Percentiles rank a stretch among this genome's conserved stretches.
Evolutionary conservation across 2,888 invertebrate species (phyloP).

Genomic region (Heliconius aoede): DNA sequence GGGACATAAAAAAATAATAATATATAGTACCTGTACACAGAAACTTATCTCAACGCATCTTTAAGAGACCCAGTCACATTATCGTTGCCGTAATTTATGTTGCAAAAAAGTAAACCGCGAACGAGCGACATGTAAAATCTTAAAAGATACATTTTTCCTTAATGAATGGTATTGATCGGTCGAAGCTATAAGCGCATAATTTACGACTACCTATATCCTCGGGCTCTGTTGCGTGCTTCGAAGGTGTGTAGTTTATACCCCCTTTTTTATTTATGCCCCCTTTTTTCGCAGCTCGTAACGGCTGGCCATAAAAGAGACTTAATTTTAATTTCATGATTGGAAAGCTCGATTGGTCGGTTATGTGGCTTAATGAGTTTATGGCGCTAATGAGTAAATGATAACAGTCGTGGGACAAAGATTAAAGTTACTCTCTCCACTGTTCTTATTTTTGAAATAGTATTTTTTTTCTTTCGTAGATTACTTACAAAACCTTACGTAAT

Average conservation of each 20-base stretch:
- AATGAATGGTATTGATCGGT: conserved; percentile 81
- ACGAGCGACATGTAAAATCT: conserved; percentile 61
- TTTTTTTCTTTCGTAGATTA: neutral
- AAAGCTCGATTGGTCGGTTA: conserved; percentile 82
- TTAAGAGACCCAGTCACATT: conserved; percentile 37
- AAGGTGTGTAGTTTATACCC: conserved; percentile 83
- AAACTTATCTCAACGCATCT: conserved; percentile 29
- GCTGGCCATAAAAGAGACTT: conserved; percentile 80
- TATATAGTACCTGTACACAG: conserved; percentile 19
- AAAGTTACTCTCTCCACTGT: conserved; percentile 33
- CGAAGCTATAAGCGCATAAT: conserved; percentile 76
- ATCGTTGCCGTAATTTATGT: conserved; percentile 49
- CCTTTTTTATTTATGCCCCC: conserved; percentile 82
- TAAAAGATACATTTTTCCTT: conserved; percentile 75
- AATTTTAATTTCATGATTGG: conserved; percentile 84
- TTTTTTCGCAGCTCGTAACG: conserved; percentile 84
- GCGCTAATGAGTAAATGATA: conserved; percentile 70
- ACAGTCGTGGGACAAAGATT: conserved; percentile 64
- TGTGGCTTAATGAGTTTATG: conserved; percentile 82
- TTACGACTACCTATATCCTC: conserved; percentile 70
- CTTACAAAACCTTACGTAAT: neutral
- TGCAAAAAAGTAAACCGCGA: conserved; percentile 59
- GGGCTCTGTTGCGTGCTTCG: conserved; percentile 73
- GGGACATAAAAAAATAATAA: conserved; percentile 11
- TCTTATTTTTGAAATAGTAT: conserved; percentile 13